phyloP scores from a whole-genome alignment of 1,140 invertebrate genomes.

The Philopotamus ludificatus region DNA sequence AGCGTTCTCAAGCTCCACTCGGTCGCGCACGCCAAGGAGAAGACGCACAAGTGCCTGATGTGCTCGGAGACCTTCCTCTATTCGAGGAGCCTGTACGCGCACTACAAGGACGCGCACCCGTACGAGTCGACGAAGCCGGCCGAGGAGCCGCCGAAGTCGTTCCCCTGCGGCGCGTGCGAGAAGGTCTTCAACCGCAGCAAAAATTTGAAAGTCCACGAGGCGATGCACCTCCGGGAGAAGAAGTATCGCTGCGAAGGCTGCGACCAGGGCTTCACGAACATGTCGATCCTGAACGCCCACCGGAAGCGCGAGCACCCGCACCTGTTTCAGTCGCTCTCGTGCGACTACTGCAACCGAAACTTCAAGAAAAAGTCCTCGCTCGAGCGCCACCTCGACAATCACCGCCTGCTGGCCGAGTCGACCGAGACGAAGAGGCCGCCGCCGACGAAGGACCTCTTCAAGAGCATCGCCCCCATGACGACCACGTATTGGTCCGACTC shows the following conservation, averaged over 20 bases:
- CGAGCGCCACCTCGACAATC: conserved; percentile 49
- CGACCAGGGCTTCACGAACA: conserved; percentile 58
- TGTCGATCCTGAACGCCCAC: conserved; percentile 49
- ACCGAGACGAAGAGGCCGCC: conserved; percentile 41
- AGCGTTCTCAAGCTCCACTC: conserved; percentile 56
- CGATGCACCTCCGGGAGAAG: conserved; percentile 66
- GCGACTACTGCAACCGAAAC: conserved; percentile 47
- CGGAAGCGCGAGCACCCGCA: conserved; percentile 37
- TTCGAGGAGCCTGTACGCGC: conserved; percentile 49
- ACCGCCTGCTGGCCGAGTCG: conserved; percentile 42
- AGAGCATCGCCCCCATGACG: conserved; percentile 50
- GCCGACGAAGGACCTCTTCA: conserved; percentile 47
- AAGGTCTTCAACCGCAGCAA: conserved; percentile 60
- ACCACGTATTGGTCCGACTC: conserved; percentile 55
- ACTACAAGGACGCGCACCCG: conserved; percentile 45
- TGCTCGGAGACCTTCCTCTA: conserved; percentile 57
- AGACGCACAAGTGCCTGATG: conserved; percentile 54
- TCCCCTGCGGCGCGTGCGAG: conserved; percentile 55
- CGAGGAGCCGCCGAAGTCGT: conserved; percentile 54
- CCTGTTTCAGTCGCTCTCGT: conserved; percentile 42
- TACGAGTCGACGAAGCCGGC: conserved; percentile 54
- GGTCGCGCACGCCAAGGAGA: conserved; percentile 59
- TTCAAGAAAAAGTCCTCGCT: conserved; percentile 49
- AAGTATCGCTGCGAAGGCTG: conserved; percentile 70
- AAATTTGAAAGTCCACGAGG: conserved; percentile 56